Evolutionary conservation across 1,140 invertebrate species (phyloP).

Genomic region (Thaumetopoea pityocampa): DNA sequence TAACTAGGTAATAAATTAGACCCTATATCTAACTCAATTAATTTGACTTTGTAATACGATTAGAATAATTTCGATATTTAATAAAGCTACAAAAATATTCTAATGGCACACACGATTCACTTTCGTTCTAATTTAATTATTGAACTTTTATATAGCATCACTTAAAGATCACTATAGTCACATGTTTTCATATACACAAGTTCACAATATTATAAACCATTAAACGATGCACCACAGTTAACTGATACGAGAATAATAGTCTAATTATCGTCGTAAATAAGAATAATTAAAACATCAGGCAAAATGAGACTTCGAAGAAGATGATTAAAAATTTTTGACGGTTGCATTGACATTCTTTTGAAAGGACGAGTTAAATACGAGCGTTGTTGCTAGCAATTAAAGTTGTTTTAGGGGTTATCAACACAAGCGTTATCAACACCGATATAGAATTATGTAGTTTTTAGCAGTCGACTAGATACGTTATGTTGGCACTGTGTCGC

Average conservation of each 20-base stretch:
- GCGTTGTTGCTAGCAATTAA: neutral
- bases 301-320: slow-evolving; percentile 51
- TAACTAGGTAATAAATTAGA: slow-evolving; percentile 22
- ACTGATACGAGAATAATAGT: slow-evolving; percentile 22
- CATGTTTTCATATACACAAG: slow-evolving; percentile 31
- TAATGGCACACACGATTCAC: slow-evolving; percentile 53
- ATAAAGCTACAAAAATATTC: slow-evolving; percentile 42
- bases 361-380: slow-evolving; percentile 3
- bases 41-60: slow-evolving; percentile 53
- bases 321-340: slow-evolving; percentile 59
- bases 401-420: slow-evolving; percentile 4
- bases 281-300: slow-evolving; percentile 64
- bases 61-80: slow-evolving; percentile 43
- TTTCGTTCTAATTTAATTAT: slow-evolving; percentile 17
- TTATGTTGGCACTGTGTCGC: slow-evolving; percentile 41
- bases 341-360: slow-evolving; percentile 62
- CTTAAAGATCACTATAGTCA: slow-evolving; percentile 30
- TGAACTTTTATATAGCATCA: slow-evolving; percentile 21
- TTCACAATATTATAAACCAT: slow-evolving; percentile 21
- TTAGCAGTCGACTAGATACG: slow-evolving; percentile 27
- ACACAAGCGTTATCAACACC: slow-evolving; percentile 10
- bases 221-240: slow-evolving; percentile 7
- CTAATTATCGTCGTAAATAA: slow-evolving; percentile 65
- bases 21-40: slow-evolving; percentile 22
- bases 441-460: slow-evolving; percentile 13